These are phyloP conservation scores for Emydocephalus ijimae DNA, from an alignment of 2,113 vertebrate genomes.

Conservation along the genomic window DNA sequence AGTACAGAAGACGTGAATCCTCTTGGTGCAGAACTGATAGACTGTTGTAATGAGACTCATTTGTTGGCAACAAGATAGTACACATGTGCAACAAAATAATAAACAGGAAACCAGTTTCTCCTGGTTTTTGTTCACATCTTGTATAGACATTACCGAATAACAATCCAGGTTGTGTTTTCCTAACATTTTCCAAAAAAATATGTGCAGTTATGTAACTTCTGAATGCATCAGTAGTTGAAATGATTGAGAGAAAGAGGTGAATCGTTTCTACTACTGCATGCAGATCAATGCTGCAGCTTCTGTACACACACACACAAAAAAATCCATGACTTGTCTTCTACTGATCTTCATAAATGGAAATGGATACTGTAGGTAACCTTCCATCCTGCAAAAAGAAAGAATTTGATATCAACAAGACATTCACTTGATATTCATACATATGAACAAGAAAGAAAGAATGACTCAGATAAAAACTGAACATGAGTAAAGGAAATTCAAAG, in stretches of 20 bases:
- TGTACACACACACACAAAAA: neutral
- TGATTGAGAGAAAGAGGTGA: neutral
- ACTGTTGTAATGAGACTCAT: neutral
- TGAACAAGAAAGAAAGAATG: conserved; percentile 2
- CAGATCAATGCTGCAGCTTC: neutral
- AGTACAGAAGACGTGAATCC: neutral
- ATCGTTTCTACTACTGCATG: neutral
- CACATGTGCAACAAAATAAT: neutral
- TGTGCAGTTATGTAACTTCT: conserved; percentile 20
- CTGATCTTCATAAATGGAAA: conserved; percentile 2
- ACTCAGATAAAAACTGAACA: conserved; percentile 29
- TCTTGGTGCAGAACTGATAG: neutral
- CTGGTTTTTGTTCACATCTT: neutral
- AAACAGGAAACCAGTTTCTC: conserved; percentile 4
- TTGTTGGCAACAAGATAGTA: neutral
- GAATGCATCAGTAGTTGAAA: neutral
- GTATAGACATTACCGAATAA: conserved; percentile 10
- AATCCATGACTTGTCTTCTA: fast-evolving
- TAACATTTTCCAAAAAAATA: neutral
- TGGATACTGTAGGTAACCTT: neutral
- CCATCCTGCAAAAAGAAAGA: neutral
- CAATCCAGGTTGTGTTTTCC: conserved; percentile 10
- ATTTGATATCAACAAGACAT: neutral
- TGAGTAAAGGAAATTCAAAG: conserved; percentile 10
- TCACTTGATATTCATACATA: neutral